Evolutionary conservation across 35 echinoderm and acorn worm species (phyloP), one percentile per base, ranked within the genome.

Genomic region (Ophioderma brevispina): DNA sequence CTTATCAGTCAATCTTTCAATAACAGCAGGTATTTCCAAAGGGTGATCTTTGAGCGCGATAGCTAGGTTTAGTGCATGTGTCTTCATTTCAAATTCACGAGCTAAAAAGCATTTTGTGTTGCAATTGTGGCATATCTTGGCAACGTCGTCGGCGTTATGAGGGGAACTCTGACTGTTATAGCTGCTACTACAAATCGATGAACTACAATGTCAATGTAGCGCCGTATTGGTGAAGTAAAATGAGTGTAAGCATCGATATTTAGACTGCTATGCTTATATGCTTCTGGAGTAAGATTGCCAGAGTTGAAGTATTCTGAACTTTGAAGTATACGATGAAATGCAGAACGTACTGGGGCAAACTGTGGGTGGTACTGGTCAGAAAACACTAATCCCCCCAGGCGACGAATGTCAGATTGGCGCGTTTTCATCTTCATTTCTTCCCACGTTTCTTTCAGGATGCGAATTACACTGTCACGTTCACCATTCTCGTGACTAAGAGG

Each of bases 141-240:
- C 82, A 2, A 97, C 19, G 30, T 94, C 92, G 55, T 79, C 42
- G 10, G 80, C 81, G 34, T 41, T 59, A 56, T 97, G 94, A 49
- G 95, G 92, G 38, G 11, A 55, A 33, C 15, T 85, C 43, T 80
- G 10, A 49, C 50, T 75, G 31, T 88, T 76, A 98, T 35, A 46
- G 64, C 37, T n/a, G 93, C 84, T 5, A 87, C 75, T 32, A 98
- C 34, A 50, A 98, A 55, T 3, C 96, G 90, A 82, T 98, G 96
- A 0, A 95, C 91, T 18, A 98, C 93, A 0, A 98, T 64, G 46
- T 98, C 96, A 40, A 98, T 92, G 90, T 90, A 98, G 2, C 96
- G 64, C 36, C 96, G 88, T 19, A 98, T 98, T 14, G 96, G 96
- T 0, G 93, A 95, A 31, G 96, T 98, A 64, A 98, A 98, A 39